These are phyloP conservation scores for Latrodectus elegans DNA, from an alignment of 2,888 invertebrate genomes.

Conservation along the genomic window DNA sequence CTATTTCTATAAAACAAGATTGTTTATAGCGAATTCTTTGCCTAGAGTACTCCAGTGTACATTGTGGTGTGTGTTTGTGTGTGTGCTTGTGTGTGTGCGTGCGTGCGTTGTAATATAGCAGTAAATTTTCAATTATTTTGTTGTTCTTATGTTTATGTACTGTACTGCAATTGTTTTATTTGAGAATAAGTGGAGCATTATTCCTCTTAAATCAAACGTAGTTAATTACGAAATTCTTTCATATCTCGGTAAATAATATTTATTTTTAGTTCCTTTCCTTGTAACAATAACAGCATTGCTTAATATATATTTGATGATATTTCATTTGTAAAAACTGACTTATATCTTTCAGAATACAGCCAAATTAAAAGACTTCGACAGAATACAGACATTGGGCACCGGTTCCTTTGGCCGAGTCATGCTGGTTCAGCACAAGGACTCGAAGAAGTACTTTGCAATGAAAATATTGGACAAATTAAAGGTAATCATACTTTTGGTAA, in stretches of 20 bases:
- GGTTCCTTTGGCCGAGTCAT: conserved; percentile 99
- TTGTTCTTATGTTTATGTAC: too few relatives aligned
- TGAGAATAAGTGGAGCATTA: too few relatives aligned
- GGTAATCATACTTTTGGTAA: conserved; percentile 77
- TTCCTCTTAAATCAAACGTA: too few relatives aligned
- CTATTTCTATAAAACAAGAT: too few relatives aligned
- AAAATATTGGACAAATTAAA: conserved; percentile 99
- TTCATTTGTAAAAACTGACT: not conserved
- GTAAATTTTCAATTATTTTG: too few relatives aligned
- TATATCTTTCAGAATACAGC: conserved; percentile 85
- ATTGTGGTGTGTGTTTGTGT: too few relatives aligned
- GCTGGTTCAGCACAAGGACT: conserved; percentile 99
- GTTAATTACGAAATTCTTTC: conserved; percentile 28
- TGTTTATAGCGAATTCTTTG: too few relatives aligned
- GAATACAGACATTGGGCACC: conserved; percentile 98
- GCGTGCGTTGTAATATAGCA: too few relatives aligned
- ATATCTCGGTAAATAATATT: not conserved
- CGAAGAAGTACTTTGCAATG: conserved; percentile 99
- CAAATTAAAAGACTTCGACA: conserved; percentile 96
- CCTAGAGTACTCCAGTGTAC: too few relatives aligned
- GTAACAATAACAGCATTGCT: not conserved
- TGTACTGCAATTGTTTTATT: too few relatives aligned
- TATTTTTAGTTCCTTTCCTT: not conserved
- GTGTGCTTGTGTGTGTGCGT: too few relatives aligned
- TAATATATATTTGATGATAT: not conserved